Conservation (phyloP, 2,888 invertebrate genomes). For the Spialia ferax region DNA sequence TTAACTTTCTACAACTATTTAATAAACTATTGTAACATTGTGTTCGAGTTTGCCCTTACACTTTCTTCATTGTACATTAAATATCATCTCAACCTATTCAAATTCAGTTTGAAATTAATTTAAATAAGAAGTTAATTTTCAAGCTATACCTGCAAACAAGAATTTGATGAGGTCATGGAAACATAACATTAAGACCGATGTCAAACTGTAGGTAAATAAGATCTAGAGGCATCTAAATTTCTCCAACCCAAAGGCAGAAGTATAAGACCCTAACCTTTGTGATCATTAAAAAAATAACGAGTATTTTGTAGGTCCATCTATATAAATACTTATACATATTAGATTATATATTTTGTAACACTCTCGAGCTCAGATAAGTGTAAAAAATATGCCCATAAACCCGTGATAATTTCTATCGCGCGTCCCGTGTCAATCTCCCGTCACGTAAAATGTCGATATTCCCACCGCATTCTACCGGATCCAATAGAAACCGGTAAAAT, state of each 20-base stretch:
- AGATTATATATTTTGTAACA: too few relatives aligned
- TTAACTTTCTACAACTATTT: conserved; percentile 71
- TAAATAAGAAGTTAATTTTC: too few relatives aligned
- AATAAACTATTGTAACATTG: conserved; percentile 62
- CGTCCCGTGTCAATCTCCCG: conserved; percentile 22
- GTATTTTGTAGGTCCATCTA: too few relatives aligned
- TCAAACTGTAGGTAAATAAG: too few relatives aligned
- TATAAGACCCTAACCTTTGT: too few relatives aligned
- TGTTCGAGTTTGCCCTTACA: conserved; percentile 51
- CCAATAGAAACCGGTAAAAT: conserved; percentile 1
- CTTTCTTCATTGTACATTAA: conserved; percentile 45
- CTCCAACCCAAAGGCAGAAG: too few relatives aligned
- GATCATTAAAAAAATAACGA: too few relatives aligned
- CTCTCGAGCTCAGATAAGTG: background rate
- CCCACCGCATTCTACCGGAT: background rate
- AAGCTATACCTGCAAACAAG: too few relatives aligned
- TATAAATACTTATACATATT: too few relatives aligned
- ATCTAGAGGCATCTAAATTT: too few relatives aligned
- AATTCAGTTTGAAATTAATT: background rate
- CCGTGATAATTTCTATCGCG: conserved; percentile 12
- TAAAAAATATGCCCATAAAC: background rate
- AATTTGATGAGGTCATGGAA: too few relatives aligned
- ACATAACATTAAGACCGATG: too few relatives aligned
- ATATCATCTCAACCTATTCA: background rate
- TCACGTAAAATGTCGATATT: conserved; percentile 17